Conservation (phyloP, 2,797 vertebrate genomes). For the Gymnothorax reevesii region DNA sequence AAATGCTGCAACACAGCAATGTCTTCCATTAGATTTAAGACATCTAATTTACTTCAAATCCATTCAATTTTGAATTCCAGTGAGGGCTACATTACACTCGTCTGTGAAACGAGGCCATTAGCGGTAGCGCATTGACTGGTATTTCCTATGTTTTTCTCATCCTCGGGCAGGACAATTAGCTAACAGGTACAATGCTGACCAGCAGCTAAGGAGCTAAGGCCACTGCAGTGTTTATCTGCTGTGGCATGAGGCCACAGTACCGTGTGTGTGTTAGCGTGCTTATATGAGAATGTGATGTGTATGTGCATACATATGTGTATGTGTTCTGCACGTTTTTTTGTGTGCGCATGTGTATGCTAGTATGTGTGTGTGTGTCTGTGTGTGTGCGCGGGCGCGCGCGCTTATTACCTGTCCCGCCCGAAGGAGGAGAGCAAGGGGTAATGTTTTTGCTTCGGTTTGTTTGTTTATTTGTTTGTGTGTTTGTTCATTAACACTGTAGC, state of each 20-base stretch:
- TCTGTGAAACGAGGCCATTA: no score
- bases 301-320: constrained; percentile 26
- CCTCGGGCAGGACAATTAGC: not conserved
- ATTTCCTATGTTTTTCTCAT: not conserved
- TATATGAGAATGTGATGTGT: constrained; percentile 7
- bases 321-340: constrained; percentile 54
- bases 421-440: no score
- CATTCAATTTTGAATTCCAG: no score
- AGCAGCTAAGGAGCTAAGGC: constrained; percentile 54
- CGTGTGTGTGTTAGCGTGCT: not conserved
- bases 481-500: no score
- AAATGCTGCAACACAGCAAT: no score
- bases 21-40: no score
- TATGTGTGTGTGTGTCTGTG: not conserved
- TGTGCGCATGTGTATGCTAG: constrained; percentile 34
- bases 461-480: no score
- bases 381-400: not conserved
- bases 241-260: constrained; percentile 65
- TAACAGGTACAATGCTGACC: constrained; percentile 54
- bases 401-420: not conserved
- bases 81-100: no score
- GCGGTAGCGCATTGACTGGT: not conserved
- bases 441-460: no score
- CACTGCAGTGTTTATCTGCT: constrained; percentile 61
- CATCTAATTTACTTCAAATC: no score